phyloP scores from a whole-genome alignment of 2,888 invertebrate species.

The Cephus spinipes region DNA sequence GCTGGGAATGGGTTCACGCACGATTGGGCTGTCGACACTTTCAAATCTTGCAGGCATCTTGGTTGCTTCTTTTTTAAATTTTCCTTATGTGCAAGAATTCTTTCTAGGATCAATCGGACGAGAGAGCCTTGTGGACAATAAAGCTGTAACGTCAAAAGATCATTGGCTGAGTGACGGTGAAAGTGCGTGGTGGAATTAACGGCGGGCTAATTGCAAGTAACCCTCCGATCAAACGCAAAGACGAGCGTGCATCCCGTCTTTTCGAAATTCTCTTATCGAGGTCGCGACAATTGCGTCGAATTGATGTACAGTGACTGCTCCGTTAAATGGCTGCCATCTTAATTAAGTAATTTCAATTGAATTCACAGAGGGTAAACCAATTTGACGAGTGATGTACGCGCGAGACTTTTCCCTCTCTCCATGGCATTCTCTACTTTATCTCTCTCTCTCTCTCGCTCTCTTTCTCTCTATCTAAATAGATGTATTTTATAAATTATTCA shows the following conservation, averaged over 20 bases:
- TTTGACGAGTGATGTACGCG: constrained; percentile 36
- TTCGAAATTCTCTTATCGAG: constrained; percentile 31
- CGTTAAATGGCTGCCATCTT: constrained; percentile 21
- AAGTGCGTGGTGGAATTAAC: neutral
- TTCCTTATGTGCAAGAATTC: neutral
- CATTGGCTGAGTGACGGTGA: neutral
- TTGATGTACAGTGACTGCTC: constrained; percentile 32
- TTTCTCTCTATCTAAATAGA: too few species aligned
- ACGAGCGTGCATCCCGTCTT: neutral
- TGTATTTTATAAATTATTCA: too few species aligned
- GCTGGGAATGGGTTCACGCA: constrained; percentile 46
- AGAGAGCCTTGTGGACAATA: constrained; percentile 53
- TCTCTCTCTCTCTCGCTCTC: too few species aligned
- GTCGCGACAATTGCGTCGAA: constrained; percentile 45
- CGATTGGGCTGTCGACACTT: constrained; percentile 66
- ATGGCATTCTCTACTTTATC: neutral
- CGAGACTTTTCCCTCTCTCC: neutral
- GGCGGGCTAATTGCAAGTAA: neutral
- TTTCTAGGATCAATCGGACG: constrained; percentile 37
- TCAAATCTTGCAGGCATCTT: constrained; percentile 79
- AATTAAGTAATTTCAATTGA: constrained; percentile 55
- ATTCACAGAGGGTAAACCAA: constrained; percentile 49
- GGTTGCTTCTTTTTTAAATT: constrained; percentile 5
- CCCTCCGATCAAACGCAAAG: neutral
- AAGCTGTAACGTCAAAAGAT: constrained; percentile 48